Evolutionary conservation across 1,140 invertebrate genomes (phyloP), one percentile per base, ranked within the genome.

Genomic region (Drosophila funebris): DNA sequence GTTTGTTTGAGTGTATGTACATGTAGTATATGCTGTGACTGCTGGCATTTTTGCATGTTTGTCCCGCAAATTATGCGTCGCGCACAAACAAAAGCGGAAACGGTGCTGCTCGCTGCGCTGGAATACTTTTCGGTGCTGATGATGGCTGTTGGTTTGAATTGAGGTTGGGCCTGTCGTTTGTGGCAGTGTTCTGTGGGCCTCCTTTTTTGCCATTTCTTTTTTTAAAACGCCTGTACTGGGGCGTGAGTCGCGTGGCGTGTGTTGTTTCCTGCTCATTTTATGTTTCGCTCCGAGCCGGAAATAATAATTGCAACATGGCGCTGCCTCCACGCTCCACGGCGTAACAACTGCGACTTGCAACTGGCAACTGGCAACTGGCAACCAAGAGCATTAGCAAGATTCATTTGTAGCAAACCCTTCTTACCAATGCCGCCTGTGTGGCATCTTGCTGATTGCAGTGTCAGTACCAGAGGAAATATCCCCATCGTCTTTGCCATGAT

Each of bases 11-110:
- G 16, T 44, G 58, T 57, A 39, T 81, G 58, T 79, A 36, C 60
- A 24, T 73, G 54, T 39, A 39, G 54, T 39, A 39, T 71, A 64
- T 56, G 62, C 75, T 84, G 77, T 85, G 72, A 85, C 81, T 83
- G 75, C 81, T 80, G 82, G 74, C 78, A 87, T 88, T 88, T 87
- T 87, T 87, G 83, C 78, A 88, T 87, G 83, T 87, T 87, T 88
- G 78, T 88, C 83, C 82, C 83, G 78, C 76, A 87, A 87, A 88
- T 87, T 87, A 87, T 88, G 83, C 83, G 83, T 85, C 71, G 78
- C 73, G 67, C 78, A 88, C 83, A 87, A 88, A 87, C 83, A 88
- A 87, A 88, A 83, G 83, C 81, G 83, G 76, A 73, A 88, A 76
- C 63, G 70, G 22, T 46, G 54, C 61, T 56, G 73, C 61, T 18